Evolutionary conservation across 1,140 invertebrate genomes (phyloP), one percentile per base, ranked within the genome.

Genomic region (Orius insidiosus): DNA sequence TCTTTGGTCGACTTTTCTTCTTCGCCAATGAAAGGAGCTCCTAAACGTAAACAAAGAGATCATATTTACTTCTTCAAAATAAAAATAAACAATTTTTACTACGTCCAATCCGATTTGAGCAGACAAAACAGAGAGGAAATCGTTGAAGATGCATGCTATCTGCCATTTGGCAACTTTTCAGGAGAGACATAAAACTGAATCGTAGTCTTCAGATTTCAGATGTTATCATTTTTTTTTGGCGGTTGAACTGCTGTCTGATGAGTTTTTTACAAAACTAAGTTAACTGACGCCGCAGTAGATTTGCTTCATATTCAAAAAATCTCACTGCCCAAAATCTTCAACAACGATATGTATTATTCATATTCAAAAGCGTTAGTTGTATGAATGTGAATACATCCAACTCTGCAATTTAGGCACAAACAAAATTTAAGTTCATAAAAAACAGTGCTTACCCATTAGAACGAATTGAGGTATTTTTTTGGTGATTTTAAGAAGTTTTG

Each of bases 1-100:
- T 42, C 31, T 44, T 41, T 39, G n/a, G 37, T 14, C 14, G 33
- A 19, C 30, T 83, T 83, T 85, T 84, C 61, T 90, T 88, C 59
- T 89, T 89, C 0, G 85, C 78, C 44, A 92, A 62, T 16, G 82
- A 81, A 54, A 90, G 60, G 51, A 92, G 75, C 67, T 90, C 86
- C 87, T 94, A 59, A 5, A 70, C 70, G 30, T 53, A 59, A 57
- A 50, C 46, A 55, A 53, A 54, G 58, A 57, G 61, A 59, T 63
- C 58, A 60, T 62, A 58, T 60, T 60, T 57, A 61, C 37, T 46
- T 43, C 58, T 56, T 58, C 52, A 57, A 60, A 61, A 61, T 56
- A 55, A 57, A 59, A 56, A 56, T 54, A 56, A 56, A 62, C 59
- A 57, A 58, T 54, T 52, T 53, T 56, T 60, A 59, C 56, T 62